Percentiles rank a stretch among this genome's conserved stretches.
phyloP scores from a whole-genome alignment of 2,888 invertebrate species.

The Pherbina coryleti region DNA sequence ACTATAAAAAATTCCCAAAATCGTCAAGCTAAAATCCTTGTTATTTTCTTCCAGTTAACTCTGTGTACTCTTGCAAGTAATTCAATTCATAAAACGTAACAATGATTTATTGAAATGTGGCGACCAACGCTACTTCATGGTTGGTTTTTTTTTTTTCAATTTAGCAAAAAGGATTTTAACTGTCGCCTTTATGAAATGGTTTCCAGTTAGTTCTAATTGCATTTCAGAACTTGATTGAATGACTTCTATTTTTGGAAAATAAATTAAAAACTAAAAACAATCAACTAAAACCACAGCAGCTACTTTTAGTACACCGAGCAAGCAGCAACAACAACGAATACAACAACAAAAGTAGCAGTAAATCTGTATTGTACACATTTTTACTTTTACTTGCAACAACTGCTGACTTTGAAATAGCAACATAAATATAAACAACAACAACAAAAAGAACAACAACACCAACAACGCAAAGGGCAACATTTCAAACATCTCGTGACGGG shows the following conservation, averaged over 20 bases:
- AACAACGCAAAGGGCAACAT: background rate
- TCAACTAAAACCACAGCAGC: background rate
- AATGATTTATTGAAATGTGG: too few species aligned
- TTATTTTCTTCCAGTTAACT: too few species aligned
- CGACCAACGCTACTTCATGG: too few species aligned
- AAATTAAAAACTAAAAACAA: background rate
- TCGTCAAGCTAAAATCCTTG: too few species aligned
- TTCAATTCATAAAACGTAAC: too few species aligned
- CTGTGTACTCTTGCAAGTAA: too few species aligned
- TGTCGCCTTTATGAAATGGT: background rate
- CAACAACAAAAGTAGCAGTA: background rate
- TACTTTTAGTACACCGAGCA: background rate
- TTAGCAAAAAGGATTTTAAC: background rate
- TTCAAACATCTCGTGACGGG: too few species aligned
- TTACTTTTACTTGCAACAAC: constrained; percentile 15
- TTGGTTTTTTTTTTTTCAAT: too few species aligned
- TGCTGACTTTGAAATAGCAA: constrained; percentile 9
- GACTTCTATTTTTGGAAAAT: constrained; percentile 19
- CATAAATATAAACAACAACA: background rate
- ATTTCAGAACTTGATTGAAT: background rate
- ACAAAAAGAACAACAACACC: background rate
- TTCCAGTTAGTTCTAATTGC: background rate
- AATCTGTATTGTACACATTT: background rate
- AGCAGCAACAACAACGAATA: background rate
- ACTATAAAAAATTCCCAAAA: too few species aligned